A percentile compares a stretch with the other conserved stretches of the same genome.
These are phyloP conservation scores for Tadarida brasiliensis DNA, from an alignment of 2,797 vertebrate genomes.

Conservation along the genomic window DNA sequence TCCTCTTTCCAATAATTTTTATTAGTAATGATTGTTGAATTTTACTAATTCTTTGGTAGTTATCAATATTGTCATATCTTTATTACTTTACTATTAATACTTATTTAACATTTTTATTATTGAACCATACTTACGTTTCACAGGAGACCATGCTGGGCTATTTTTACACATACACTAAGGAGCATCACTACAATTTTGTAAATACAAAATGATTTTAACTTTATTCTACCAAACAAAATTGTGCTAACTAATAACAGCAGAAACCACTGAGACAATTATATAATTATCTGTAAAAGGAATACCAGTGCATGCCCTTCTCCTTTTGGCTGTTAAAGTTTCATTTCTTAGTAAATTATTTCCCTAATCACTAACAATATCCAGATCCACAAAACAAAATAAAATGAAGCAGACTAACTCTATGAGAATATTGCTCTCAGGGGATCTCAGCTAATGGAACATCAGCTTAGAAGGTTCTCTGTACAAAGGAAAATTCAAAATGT, in stretches of 20 bases:
- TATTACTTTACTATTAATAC: conserved; percentile 19
- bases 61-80: neutral
- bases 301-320: neutral
- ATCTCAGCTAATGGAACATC: neutral
- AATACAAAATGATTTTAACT: conserved; percentile 3
- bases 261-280: neutral
- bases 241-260: neutral
- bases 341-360: conserved; percentile 13
- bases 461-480: neutral
- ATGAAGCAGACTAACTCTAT: neutral
- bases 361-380: neutral
- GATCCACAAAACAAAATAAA: conserved; percentile 29
- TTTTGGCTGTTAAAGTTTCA: neutral
- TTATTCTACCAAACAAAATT: neutral
- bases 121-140: conserved; percentile 25
- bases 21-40: neutral
- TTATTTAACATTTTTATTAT: neutral
- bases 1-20: neutral
- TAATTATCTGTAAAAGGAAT: neutral
- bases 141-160: neutral
- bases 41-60: conserved; percentile 1
- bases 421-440: neutral
- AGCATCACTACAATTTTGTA: neutral
- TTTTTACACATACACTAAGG: neutral
- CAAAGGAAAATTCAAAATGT: neutral